phyloP scores from a whole-genome alignment of 2,797 vertebrate species.

The Enteromius viviparus region DNA sequence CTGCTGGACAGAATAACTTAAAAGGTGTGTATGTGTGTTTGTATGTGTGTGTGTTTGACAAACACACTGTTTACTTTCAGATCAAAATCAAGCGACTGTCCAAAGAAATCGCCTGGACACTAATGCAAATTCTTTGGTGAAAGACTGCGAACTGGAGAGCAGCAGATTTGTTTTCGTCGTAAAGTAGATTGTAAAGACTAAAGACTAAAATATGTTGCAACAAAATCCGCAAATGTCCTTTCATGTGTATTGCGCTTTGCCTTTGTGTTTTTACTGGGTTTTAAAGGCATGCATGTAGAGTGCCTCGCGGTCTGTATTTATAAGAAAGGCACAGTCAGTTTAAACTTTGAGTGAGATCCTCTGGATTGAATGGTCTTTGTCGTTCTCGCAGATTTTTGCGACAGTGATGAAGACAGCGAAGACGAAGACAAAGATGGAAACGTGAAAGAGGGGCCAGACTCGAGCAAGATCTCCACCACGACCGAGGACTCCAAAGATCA shows the following conservation, averaged over 20 bases:
- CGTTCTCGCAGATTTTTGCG: slow-evolving; percentile 83
- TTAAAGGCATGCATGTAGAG: background rate
- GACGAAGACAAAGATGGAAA: slow-evolving; percentile 92
- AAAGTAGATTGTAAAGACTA: background rate
- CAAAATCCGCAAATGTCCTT: background rate
- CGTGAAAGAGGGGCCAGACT: slow-evolving; percentile 82
- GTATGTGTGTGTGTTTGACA: background rate
- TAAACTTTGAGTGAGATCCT: background rate
- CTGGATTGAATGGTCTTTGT: background rate
- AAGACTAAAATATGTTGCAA: background rate
- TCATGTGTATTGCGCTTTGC: background rate
- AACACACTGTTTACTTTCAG: background rate
- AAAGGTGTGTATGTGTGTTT: slow-evolving; percentile 78
- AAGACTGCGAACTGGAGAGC: background rate
- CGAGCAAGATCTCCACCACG: slow-evolving; percentile 90
- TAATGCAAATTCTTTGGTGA: background rate
- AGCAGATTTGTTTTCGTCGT: background rate
- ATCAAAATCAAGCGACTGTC: background rate
- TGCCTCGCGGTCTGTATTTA: background rate
- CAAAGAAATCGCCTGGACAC: background rate
- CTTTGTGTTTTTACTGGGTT: background rate
- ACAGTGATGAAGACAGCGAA: slow-evolving; percentile 95
- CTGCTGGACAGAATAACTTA: slow-evolving; percentile 88
- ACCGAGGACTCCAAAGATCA: slow-evolving; percentile 84
- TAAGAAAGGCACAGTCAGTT: background rate